Conservation (phyloP, 2,797 vertebrate genomes). For the Oreonectes daqikongensis region DNA sequence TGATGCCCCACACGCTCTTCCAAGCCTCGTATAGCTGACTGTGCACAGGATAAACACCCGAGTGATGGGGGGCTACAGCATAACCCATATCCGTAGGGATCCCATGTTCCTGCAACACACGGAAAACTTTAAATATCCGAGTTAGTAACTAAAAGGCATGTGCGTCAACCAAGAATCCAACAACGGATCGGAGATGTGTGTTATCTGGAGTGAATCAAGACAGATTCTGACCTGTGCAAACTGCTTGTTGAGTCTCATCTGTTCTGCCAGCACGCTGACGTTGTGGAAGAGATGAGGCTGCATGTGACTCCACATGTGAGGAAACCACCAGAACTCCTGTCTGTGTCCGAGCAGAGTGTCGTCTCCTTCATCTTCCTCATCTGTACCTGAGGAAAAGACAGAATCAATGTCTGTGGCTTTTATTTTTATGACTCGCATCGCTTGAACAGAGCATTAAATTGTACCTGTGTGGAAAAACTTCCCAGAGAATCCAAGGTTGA, state of each 20-base stretch:
- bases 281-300: constrained; percentile 93
- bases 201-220: neutral
- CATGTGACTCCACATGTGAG: constrained; percentile 95
- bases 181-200: neutral
- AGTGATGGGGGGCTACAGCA: constrained; percentile 95
- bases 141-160: neutral
- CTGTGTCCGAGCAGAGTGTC: constrained; percentile 92
- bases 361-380: constrained; percentile 93
- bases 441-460: neutral
- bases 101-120: constrained; percentile 86
- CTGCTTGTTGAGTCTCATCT: constrained; percentile 96
- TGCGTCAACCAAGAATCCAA: neutral
- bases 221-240: constrained; percentile 88
- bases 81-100: constrained; percentile 96
- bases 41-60: constrained; percentile 95
- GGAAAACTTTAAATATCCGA: neutral
- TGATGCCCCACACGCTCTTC: constrained; percentile 93
- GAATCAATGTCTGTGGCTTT: neutral
- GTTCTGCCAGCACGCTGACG: constrained; percentile 91
- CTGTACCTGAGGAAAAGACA: constrained; percentile 77
- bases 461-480: constrained; percentile 83
- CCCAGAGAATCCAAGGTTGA: constrained; percentile 97
- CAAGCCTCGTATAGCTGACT: constrained; percentile 95
- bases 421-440: neutral
- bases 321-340: constrained; percentile 93